Conservation (phyloP, 2,888 invertebrate species). For the Dicyrtomina minuta region DNA sequence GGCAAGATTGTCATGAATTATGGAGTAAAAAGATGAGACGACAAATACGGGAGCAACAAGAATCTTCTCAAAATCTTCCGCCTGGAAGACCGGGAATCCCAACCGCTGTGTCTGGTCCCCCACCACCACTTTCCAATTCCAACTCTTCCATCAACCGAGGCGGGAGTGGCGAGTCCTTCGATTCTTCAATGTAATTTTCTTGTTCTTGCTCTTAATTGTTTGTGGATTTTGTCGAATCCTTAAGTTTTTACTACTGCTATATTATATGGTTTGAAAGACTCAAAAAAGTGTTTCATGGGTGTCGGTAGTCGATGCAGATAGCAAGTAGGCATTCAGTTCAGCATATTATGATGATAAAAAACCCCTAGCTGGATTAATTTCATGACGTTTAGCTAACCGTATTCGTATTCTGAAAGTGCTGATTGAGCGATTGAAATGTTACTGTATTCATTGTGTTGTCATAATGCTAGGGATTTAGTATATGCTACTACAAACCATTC, state of each 20-base stretch:
- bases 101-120: slow-evolving; percentile 23
- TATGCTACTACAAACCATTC: no score
- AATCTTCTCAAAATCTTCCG: slow-evolving; percentile 59
- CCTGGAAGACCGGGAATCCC: slow-evolving; percentile 57
- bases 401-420: slow-evolving; percentile 30
- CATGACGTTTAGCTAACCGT: slow-evolving; percentile 26
- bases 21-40: slow-evolving; percentile 96
- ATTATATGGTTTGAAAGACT: neutral
- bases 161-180: slow-evolving; percentile 1
- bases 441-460: neutral
- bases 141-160: slow-evolving; percentile 36
- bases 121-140: slow-evolving; percentile 19
- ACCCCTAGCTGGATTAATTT: slow-evolving; percentile 10
- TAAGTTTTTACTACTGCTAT: neutral
- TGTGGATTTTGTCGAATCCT: neutral
- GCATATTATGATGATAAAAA: slow-evolving; percentile 15
- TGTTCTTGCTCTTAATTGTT: neutral
- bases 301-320: no score
- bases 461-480: no score
- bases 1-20: slow-evolving; percentile 98
- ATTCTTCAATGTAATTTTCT: slow-evolving; percentile 11
- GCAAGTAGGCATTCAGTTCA: no score
- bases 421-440: neutral
- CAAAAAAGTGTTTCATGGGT: neutral
- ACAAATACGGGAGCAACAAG: slow-evolving; percentile 76